phyloP scores from a whole-genome alignment of 2,113 vertebrate genomes.

The Geococcyx californianus region DNA sequence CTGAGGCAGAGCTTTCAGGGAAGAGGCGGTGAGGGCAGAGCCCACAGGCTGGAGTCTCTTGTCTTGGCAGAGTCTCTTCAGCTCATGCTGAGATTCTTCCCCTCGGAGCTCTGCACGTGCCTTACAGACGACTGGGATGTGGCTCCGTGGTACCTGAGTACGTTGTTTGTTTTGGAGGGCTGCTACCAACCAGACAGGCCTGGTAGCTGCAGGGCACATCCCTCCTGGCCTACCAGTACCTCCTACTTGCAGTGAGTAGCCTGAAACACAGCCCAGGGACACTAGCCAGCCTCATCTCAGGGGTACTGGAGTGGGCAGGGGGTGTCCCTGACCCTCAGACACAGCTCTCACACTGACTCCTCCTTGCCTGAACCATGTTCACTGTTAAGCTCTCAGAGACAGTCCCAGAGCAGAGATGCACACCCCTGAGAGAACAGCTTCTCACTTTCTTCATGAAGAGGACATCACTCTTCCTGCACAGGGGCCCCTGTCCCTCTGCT shows the following conservation, averaged over 20 bases:
- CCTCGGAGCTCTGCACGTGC: neutral
- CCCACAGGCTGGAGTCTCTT: neutral
- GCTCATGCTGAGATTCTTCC: neutral
- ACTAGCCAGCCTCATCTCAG: neutral
- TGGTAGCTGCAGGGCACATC: neutral
- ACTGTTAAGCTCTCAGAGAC: neutral
- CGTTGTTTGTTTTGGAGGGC: neutral
- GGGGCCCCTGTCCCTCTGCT: neutral
- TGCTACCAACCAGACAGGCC: neutral
- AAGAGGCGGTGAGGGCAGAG: neutral
- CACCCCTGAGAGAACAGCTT: neutral
- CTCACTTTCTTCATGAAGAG: neutral
- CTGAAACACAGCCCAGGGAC: neutral
- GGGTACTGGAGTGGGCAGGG: fast-evolving
- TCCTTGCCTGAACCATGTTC: neutral
- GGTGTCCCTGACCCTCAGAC: neutral
- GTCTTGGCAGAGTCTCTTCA: neutral
- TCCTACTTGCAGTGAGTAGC: neutral
- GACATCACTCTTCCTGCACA: no score
- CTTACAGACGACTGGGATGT: neutral
- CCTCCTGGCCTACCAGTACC: neutral
- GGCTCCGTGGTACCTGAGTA: neutral
- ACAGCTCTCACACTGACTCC: fast-evolving
- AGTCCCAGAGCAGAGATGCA: neutral
- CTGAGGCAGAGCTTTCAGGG: neutral